Percentiles rank a stretch among this genome's conserved stretches.
Conservation (phyloP, 2,797 vertebrate species). For the Pristis pectinata region DNA sequence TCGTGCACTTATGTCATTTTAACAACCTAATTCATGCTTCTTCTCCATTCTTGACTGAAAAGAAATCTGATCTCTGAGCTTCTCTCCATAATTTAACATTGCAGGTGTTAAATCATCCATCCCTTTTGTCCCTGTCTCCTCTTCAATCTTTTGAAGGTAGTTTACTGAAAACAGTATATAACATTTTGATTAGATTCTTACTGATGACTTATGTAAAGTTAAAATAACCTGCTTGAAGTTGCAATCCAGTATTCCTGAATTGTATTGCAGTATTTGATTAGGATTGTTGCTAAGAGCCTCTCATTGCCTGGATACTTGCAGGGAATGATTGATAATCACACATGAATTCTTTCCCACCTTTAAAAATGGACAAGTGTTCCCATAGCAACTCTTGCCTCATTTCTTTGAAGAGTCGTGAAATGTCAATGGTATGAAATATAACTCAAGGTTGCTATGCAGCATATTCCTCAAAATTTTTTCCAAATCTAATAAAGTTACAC, state of each 20-base stretch:
- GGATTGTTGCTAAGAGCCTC: slow-evolving; percentile 9
- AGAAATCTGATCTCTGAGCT: neutral
- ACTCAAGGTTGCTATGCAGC: neutral
- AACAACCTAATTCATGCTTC: neutral
- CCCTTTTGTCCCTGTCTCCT: neutral
- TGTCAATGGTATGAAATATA: neutral
- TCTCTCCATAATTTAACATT: neutral
- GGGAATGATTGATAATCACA: slow-evolving; percentile 30
- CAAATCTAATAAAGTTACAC: neutral
- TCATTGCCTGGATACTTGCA: neutral
- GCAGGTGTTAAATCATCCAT: neutral
- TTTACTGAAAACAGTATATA: neutral
- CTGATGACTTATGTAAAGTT: neutral
- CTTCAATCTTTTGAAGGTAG: neutral
- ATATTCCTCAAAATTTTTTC: neutral
- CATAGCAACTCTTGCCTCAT: neutral
- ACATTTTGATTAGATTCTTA: neutral
- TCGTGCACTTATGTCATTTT: neutral
- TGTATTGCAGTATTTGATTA: slow-evolving; percentile 7
- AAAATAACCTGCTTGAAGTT: neutral
- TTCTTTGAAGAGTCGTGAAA: neutral
- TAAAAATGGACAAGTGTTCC: neutral
- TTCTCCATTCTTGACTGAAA: neutral
- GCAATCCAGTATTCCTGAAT: neutral
- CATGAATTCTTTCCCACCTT: neutral